Conservation (phyloP, 1,140 invertebrate genomes). For the Drosophila rufa region DNA sequence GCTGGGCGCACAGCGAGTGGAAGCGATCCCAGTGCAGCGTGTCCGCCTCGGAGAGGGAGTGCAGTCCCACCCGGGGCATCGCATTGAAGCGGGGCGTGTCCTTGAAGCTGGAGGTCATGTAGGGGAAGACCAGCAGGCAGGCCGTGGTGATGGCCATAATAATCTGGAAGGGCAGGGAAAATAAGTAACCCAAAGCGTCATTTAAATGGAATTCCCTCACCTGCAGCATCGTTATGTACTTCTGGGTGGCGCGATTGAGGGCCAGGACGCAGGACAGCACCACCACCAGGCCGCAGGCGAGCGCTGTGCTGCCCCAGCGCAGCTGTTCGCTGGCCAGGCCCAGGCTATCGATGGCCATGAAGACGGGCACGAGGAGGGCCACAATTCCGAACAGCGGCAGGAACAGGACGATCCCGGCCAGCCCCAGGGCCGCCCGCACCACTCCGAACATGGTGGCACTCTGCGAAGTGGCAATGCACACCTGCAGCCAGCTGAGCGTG, state of each 20-base stretch:
- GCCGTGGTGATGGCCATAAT: constrained; percentile 83
- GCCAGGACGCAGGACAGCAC: constrained; percentile 89
- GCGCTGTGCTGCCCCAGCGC: constrained; percentile 86
- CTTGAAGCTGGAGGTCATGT: constrained; percentile 85
- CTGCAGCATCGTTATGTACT: constrained; percentile 89
- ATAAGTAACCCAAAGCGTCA: background rate
- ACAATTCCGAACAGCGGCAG: constrained; percentile 91
- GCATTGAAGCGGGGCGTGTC: constrained; percentile 72
- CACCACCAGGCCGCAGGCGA: constrained; percentile 87
- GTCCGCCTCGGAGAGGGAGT: constrained; percentile 45
- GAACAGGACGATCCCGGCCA: constrained; percentile 92
- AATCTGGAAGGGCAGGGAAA: constrained; percentile 41
- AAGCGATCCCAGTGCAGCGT: constrained; percentile 89
- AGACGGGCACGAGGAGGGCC: constrained; percentile 90
- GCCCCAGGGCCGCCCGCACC: constrained; percentile 90
- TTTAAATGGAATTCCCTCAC: constrained; percentile 75
- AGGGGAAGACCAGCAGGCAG: constrained; percentile 86
- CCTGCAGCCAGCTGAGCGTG: constrained; percentile 94
- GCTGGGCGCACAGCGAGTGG: constrained; percentile 89
- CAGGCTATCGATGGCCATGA: constrained; percentile 90
- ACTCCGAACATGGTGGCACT: constrained; percentile 92
- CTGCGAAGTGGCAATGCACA: constrained; percentile 92
- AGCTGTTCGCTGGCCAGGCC: constrained; percentile 88
- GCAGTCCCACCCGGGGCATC: constrained; percentile 49
- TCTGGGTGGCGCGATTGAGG: constrained; percentile 87